Base-by-base conservation (phyloP, 2,797 vertebrate genomes). In the Gephyroberyx darwinii region DNA sequence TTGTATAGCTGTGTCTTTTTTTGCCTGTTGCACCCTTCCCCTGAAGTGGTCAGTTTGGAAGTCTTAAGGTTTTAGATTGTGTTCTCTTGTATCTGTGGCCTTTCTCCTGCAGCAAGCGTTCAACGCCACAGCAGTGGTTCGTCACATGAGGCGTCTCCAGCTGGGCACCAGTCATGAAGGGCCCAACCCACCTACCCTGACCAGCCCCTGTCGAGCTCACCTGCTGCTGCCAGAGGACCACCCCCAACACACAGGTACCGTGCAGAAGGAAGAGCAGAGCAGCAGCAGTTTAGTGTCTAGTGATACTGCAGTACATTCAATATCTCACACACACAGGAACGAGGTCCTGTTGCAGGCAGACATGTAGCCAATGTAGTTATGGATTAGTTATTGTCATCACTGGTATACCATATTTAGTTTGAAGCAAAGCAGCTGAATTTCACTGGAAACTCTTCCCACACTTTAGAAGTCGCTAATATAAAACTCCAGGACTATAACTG, bases 101-200 rank as follows among this genome's bases (percentile, higher is more conserved):
- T 74, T 61, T 47, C 12, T 9, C 54, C 22, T 78, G 57, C 91
- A 99, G 98, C 98, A 98, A 98, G 98, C 98, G 0, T 99, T 99
- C 91, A 99, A 99, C 0, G 98, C 97, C 89, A 99, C 98, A 0
- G 98, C 96, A 0, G 97, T 99, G 85, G 95, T 98, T 47, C 93
- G 97, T 59, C 98, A 99, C 92, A 99, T 99, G 98, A 92, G 97
- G 80, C 95, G 93, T 78, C 94, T 99, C 65, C 97, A 99, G 89
- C 91, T 99, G 67, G 94, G 96, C 66, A 96, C 95, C 72, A 97
- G 96, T 79, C 92, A 94, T 69, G 98, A 99, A 14, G 92, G 95
- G 1, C 89, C 94, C 0, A 91, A 81, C 48, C 94, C 94, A 73
- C 88, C 45, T 4, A 89, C 87, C 13, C 83, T 90, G 8, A 89